Evolutionary conservation across 92 coral and sea anemone genomes (phyloP), one percentile per base, ranked within the genome.

Genomic region (Porites lobata): DNA sequence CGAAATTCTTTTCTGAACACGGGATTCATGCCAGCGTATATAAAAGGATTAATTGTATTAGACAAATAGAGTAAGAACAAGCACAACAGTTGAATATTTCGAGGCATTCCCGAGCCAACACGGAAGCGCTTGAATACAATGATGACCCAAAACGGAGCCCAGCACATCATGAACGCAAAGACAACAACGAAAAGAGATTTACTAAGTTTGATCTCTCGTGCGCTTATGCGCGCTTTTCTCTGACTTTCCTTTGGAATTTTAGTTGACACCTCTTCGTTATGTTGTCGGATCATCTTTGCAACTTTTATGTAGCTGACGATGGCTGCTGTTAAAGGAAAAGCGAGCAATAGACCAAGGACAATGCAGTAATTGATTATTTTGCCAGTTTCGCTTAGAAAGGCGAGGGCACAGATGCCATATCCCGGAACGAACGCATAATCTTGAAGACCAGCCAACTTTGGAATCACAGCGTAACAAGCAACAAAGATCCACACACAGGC

Each of bases 21-120:
- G 18, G 59, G 56, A 24, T 76, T 76, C 81, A 76, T 76, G 2
- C 81, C 81, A 11, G 81, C 81, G 19, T 76, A 76, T 8, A 76
- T 76, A 14, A 76, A 52, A 3, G 81, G 81, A 26, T 76, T 76
- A 17, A 76, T 76, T 5, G 81, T 76, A 9, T 57, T 76, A 32
- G 59, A 43, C 29, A 76, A 59, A 59, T 47, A 76, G 0, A 76
- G 20, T 1, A 51, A 38, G 20, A 76, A 12, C 8, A 76, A 7
- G 29, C 81, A 76, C 17, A 76, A 24, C 1, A 76, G 14, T 26
- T 51, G 61, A 14, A 56, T 3, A 56, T 14, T 56, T 10, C 61
- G 61, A 56, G 61, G 61, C 61, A 56, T 56, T 56, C 13, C 15
- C 13, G 17, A 10, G 61, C 13, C 13, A 14, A 56, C 3, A 12